phyloP scores from a whole-genome alignment of 1,140 invertebrate genomes.

The Eumeta japonica region DNA sequence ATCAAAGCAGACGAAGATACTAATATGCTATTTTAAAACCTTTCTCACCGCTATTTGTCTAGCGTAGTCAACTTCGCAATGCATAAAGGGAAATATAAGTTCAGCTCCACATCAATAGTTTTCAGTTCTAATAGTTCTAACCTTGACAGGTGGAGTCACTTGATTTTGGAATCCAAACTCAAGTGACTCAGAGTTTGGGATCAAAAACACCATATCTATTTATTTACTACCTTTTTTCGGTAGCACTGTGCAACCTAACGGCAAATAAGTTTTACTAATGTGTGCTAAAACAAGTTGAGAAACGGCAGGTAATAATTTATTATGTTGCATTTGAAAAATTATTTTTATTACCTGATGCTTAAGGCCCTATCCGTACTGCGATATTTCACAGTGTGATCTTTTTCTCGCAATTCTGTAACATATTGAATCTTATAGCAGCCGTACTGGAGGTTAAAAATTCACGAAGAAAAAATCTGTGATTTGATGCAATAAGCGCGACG shows the following conservation, averaged over 20 bases:
- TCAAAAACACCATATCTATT: constrained; percentile 13
- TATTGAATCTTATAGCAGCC: no score
- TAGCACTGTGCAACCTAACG: constrained; percentile 14
- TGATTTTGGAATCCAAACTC: no score
- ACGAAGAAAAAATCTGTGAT: no score
- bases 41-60: no score
- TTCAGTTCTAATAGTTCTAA: constrained; percentile 15
- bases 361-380: no score
- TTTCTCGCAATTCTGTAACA: no score
- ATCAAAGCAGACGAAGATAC: no score
- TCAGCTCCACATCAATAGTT: constrained; percentile 8
- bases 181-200: constrained; percentile 6
- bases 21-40: no score
- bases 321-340: constrained; percentile 13
- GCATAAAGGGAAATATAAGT: constrained; percentile 12
- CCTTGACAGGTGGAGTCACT: no score
- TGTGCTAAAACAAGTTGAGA: constrained; percentile 12
- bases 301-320: constrained; percentile 11
- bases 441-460: no score
- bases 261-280: constrained; percentile 14
- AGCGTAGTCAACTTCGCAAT: constrained; percentile 13
- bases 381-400: no score
- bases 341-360: constrained; percentile 13
- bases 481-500: no score
- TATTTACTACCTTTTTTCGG: constrained; percentile 7